phyloP scores from a whole-genome alignment of 2,113 vertebrate species.

The Sardina pilchardus region DNA sequence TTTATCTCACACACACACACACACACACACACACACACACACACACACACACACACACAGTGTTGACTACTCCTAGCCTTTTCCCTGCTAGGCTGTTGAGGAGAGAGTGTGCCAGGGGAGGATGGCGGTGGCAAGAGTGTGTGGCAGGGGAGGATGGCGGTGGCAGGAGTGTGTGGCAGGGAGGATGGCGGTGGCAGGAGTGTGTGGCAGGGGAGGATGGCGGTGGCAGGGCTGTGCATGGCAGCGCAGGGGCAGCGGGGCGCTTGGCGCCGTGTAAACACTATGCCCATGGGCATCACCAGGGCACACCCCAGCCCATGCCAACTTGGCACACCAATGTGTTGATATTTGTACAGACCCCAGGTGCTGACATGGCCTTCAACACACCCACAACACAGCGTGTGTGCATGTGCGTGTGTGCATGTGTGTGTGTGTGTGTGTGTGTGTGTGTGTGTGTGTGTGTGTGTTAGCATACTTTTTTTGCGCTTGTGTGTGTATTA shows the following conservation, averaged over 20 bases:
- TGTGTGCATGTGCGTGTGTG: background rate
- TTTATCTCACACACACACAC: background rate
- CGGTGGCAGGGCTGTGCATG: background rate
- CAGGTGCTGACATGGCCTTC: background rate
- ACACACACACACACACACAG: background rate
- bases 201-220: background rate
- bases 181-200: background rate
- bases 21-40: background rate
- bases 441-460: background rate
- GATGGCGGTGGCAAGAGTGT: background rate
- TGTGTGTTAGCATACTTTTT: too few species aligned
- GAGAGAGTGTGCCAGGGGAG: background rate
- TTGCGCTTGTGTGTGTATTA: background rate
- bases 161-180: background rate
- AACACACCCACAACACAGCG: background rate
- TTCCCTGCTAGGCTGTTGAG: background rate
- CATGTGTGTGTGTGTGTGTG: background rate
- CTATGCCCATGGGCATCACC: background rate
- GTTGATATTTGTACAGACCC: conserved; percentile 6
- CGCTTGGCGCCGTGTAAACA: background rate
- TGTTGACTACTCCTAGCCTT: background rate
- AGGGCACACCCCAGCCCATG: background rate
- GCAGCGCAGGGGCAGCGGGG: background rate
- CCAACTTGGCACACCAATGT: background rate
- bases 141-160: background rate